Percentiles rank a stretch among this genome's conserved stretches.
These are phyloP conservation scores for Cylindroiulus punctatus DNA, from an alignment of 2,888 invertebrate genomes.

Conservation along the genomic window DNA sequence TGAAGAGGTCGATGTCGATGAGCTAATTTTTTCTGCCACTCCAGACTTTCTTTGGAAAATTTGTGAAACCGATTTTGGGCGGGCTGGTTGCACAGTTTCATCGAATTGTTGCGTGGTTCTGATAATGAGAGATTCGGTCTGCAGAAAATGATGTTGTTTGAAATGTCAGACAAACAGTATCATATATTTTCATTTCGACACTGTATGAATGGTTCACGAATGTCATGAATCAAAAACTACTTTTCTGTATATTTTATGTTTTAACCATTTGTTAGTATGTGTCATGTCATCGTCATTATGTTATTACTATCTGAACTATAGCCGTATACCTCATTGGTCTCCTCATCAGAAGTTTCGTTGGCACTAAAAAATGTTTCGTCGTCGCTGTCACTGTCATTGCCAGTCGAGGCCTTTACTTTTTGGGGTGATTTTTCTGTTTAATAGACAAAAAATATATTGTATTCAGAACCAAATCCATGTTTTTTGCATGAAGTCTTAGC, in stretches of 20 bases:
- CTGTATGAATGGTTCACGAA: too few relatives aligned
- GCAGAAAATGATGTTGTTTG: background rate
- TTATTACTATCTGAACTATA: background rate
- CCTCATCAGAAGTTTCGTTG: slow-evolving; percentile 1
- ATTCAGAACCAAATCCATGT: too few relatives aligned
- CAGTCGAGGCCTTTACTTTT: background rate
- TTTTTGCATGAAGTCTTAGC: background rate
- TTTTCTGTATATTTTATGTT: too few relatives aligned
- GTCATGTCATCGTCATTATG: background rate
- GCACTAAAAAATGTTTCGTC: slow-evolving; percentile 13
- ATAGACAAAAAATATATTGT: background rate
- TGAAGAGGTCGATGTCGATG: background rate
- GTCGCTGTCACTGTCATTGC: slow-evolving; percentile 16
- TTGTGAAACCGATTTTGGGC: slow-evolving; percentile 8
- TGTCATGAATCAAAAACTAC: too few relatives aligned
- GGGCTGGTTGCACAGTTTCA: background rate
- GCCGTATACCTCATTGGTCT: background rate
- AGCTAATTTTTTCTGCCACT: background rate
- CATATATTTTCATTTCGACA: background rate
- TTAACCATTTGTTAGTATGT: too few relatives aligned
- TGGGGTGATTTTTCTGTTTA: background rate
- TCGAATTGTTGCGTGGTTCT: background rate
- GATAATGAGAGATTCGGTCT: background rate
- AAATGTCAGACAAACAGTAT: background rate
- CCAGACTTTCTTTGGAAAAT: background rate